A percentile compares a stretch with the other conserved stretches of the same genome.
Conservation (phyloP, 2,888 invertebrate species). For the Blastobasis lacticolella region DNA sequence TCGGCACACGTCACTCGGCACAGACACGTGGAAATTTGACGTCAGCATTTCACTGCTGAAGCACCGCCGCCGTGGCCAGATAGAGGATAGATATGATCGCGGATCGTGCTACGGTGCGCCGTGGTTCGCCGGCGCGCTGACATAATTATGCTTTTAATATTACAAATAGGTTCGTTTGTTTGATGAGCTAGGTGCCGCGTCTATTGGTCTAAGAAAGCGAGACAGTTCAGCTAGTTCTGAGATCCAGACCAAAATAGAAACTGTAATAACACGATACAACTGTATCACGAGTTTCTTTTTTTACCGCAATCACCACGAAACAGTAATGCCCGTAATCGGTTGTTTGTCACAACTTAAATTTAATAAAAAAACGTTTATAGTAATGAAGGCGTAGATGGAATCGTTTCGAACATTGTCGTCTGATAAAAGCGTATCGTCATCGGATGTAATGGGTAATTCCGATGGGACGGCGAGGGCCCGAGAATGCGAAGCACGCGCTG, state of each 20-base stretch:
- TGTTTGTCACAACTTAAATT: slow-evolving; percentile 53
- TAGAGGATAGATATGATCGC: neutral
- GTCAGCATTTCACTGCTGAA: slow-evolving; percentile 29
- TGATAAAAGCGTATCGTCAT: slow-evolving; percentile 61
- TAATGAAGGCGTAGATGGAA: slow-evolving; percentile 58
- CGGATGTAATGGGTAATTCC: slow-evolving; percentile 64
- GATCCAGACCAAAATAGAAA: no score
- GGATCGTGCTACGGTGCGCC: no score
- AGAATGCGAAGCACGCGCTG: slow-evolving; percentile 70
- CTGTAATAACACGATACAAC: no score
- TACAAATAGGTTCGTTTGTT: no score
- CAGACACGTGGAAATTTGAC: slow-evolving; percentile 45
- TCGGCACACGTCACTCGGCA: slow-evolving; percentile 50
- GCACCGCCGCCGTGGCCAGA: neutral
- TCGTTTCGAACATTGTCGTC: slow-evolving; percentile 43
- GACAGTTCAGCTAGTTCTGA: no score
- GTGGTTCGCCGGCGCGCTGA: slow-evolving; percentile 18
- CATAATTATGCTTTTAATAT: slow-evolving; percentile 20
- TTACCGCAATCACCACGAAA: slow-evolving; percentile 30
- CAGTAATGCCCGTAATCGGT: slow-evolving; percentile 39
- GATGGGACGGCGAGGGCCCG: slow-evolving; percentile 31
- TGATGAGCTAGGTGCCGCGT: no score
- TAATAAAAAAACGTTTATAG: slow-evolving; percentile 59
- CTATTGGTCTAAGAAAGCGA: no score
- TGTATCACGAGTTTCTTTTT: no score